Conservation (phyloP, 2,888 invertebrate genomes). For the Plagodis pulveraria region DNA sequence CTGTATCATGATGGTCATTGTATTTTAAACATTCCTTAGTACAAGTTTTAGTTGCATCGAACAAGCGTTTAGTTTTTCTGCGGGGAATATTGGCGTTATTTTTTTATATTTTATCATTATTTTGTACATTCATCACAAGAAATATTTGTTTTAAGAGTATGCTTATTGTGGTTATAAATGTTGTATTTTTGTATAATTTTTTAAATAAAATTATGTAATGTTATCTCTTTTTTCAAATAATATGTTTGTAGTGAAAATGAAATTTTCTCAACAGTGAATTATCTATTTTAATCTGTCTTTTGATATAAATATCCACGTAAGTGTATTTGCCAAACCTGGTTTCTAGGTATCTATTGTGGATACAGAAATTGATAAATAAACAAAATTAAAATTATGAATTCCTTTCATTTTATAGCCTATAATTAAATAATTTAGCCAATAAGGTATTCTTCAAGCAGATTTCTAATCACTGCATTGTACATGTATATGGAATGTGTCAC, state of each 20-base stretch:
- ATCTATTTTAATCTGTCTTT: conserved; percentile 43
- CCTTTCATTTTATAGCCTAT: neutral
- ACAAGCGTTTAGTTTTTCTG: conserved; percentile 58
- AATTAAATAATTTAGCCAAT: no score
- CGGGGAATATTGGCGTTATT: conserved; percentile 49
- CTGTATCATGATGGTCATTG: conserved; percentile 75
- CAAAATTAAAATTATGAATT: conserved; percentile 50
- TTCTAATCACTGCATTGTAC: no score
- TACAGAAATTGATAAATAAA: conserved; percentile 85
- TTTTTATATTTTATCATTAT: conserved; percentile 50
- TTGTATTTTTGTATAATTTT: conserved; percentile 64
- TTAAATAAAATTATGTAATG: conserved; percentile 27
- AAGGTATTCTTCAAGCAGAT: no score
- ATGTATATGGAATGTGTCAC: no score
- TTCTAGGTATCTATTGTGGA: conserved; percentile 78
- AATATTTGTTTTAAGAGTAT: conserved; percentile 50
- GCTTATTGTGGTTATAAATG: conserved; percentile 47
- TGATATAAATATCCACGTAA: conserved; percentile 65
- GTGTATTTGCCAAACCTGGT: conserved; percentile 67
- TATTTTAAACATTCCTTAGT: conserved; percentile 65
- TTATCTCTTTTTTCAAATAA: conserved; percentile 61
- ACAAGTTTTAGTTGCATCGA: conserved; percentile 65
- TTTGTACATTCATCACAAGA: conserved; percentile 58
- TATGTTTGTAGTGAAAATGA: conserved; percentile 45
- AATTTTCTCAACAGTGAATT: conserved; percentile 44